Evolutionary conservation across 1,140 invertebrate species (phyloP).

Genomic region (Dreissena polymorpha): DNA sequence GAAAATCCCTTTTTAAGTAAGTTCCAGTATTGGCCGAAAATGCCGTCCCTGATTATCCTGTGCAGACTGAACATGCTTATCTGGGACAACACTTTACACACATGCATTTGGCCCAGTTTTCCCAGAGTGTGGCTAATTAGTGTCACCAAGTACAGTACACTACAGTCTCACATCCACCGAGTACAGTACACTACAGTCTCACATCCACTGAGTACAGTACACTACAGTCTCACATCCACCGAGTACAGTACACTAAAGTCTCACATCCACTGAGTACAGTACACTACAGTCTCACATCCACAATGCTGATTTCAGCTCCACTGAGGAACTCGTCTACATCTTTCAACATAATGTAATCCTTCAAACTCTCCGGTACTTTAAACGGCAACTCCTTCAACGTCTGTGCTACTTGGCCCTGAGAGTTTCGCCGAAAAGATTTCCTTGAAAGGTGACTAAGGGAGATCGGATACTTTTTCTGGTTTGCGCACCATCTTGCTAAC

Average conservation of each 20-base stretch:
- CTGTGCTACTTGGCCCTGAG: conserved; percentile 33
- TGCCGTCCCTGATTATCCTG: too few species aligned
- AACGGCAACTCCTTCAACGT: conserved; percentile 34
- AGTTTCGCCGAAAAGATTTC: conserved; percentile 42
- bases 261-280: background rate
- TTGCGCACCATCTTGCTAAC: conserved; percentile 59
- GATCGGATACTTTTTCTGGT: conserved; percentile 25
- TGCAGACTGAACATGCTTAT: too few species aligned
- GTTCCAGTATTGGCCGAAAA: too few species aligned
- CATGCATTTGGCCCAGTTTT: too few species aligned
- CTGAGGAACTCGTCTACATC: conserved; percentile 58
- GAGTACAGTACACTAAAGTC: conserved; percentile 5
- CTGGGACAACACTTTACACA: too few species aligned
- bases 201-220: background rate
- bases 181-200: conserved; percentile 5
- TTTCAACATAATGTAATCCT: conserved; percentile 59
- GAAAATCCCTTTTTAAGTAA: too few species aligned
- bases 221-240: conserved; percentile 28
- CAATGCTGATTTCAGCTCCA: conserved; percentile 41
- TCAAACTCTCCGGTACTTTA: conserved; percentile 50
- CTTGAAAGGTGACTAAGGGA: conserved; percentile 61
- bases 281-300: conserved; percentile 27
- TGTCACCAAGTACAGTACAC: too few species aligned
- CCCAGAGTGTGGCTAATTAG: too few species aligned
- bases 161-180: too few species aligned